Evolutionary conservation across 2,797 vertebrate species (phyloP).

Genomic region (Uromys caudimaculatus): DNA sequence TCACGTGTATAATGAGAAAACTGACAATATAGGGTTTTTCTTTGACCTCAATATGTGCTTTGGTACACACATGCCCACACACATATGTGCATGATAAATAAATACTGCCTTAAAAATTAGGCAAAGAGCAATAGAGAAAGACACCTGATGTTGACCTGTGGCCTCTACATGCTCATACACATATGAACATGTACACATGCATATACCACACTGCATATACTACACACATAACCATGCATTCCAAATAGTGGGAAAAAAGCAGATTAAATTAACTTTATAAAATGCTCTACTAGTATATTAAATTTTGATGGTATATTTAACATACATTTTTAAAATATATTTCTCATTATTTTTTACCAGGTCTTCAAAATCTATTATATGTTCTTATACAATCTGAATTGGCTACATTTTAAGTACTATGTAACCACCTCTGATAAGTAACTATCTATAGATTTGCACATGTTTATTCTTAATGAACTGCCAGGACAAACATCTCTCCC

Average conservation of each 20-base stretch:
- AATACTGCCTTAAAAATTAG: not conserved
- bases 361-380: slow-evolving; percentile 4
- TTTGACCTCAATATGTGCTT: not conserved
- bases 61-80: not conserved
- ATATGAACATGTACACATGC: not conserved
- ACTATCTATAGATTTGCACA: not conserved
- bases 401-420: not conserved
- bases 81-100: not conserved
- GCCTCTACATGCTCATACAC: not conserved
- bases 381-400: not conserved
- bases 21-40: not conserved
- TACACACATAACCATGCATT: too few species aligned
- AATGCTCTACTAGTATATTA: not conserved
- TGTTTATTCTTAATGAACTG: not conserved
- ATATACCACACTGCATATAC: not conserved
- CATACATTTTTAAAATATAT: not conserved
- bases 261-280: not conserved
- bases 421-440: not conserved
- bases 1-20: not conserved
- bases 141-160: not conserved
- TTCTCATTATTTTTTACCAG: not conserved
- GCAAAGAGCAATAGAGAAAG: not conserved
- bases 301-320: not conserved
- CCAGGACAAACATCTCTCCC: not conserved
- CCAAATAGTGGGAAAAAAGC: not conserved